Conservation (phyloP, 1,140 invertebrate genomes). For the Sarcophaga bullata region DNA sequence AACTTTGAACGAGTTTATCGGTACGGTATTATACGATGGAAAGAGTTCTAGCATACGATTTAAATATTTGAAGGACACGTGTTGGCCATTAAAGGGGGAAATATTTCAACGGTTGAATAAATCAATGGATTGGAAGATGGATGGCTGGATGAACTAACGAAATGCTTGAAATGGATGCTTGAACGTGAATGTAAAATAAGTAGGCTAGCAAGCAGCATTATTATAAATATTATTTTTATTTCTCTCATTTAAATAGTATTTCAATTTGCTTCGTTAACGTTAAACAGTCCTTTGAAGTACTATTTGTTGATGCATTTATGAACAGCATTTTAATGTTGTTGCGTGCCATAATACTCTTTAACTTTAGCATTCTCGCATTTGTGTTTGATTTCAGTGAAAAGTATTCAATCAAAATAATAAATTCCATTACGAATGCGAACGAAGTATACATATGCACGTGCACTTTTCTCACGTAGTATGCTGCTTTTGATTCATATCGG, state of each 20-base stretch:
- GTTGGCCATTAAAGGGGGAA: not conserved
- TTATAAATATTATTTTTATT: not conserved
- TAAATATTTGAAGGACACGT: constrained; percentile 15
- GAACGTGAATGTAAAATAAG: not conserved
- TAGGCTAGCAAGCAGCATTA: not conserved
- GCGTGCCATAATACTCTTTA: not conserved
- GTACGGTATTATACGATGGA: not conserved
- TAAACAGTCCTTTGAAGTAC: not conserved
- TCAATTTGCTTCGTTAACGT: not conserved
- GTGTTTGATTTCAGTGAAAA: not conserved
- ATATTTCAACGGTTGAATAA: not conserved
- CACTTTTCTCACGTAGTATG: no score
- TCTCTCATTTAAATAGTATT: not conserved
- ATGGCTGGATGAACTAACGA: not conserved
- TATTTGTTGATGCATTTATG: constrained; percentile 13
- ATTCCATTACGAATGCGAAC: not conserved
- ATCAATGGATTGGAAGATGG: not conserved
- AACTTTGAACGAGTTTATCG: constrained; percentile 21
- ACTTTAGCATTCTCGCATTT: not conserved
- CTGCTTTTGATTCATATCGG: no score
- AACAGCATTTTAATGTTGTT: not conserved
- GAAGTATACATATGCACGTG: no score
- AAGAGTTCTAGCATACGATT: not conserved
- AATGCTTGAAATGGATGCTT: not conserved
- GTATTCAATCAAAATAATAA: not conserved